phyloP scores from a whole-genome alignment of 2,113 vertebrate genomes.

The Crotalus tigris region DNA sequence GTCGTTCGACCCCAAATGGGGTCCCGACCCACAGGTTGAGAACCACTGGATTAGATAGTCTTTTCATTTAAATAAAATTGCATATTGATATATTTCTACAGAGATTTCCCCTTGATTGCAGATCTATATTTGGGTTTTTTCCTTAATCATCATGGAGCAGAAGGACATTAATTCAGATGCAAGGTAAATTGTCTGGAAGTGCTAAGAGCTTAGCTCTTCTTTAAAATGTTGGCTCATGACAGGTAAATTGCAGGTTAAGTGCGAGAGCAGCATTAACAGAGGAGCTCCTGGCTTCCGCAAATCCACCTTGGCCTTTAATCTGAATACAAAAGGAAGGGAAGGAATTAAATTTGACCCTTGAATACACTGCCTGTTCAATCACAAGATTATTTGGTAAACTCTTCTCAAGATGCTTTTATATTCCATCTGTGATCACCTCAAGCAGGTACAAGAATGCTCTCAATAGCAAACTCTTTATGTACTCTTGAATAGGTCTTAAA shows the following conservation, averaged over 20 bases:
- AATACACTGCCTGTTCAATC: constrained; percentile 82
- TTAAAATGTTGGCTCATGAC: constrained; percentile 79
- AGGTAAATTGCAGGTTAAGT: constrained; percentile 98
- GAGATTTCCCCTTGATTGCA: constrained; percentile 31
- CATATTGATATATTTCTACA: constrained; percentile 27
- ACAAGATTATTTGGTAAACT: constrained; percentile 71
- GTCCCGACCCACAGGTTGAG: too few relatives aligned
- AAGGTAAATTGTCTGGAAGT: constrained; percentile 63
- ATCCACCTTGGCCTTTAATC: constrained; percentile 93
- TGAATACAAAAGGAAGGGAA: constrained; percentile 89
- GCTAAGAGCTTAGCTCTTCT: constrained; percentile 58
- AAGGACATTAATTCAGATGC: constrained; percentile 46
- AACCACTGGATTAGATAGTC: neutral
- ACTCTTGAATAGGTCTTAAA: constrained; percentile 66
- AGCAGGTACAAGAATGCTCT: constrained; percentile 69
- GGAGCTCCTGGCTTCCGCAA: constrained; percentile 81
- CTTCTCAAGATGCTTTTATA: constrained; percentile 70
- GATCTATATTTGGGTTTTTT: constrained; percentile 35
- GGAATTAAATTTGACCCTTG: constrained; percentile 89
- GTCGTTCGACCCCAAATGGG: too few relatives aligned
- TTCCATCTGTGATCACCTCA: constrained; percentile 72
- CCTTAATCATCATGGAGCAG: constrained; percentile 31
- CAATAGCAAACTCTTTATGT: constrained; percentile 66
- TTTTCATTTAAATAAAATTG: constrained; percentile 41
- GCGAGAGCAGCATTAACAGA: constrained; percentile 87